Evolutionary conservation across 2,888 invertebrate species (phyloP), one percentile per base, ranked within the genome.

Genomic region (Tetragonisca angustula): DNA sequence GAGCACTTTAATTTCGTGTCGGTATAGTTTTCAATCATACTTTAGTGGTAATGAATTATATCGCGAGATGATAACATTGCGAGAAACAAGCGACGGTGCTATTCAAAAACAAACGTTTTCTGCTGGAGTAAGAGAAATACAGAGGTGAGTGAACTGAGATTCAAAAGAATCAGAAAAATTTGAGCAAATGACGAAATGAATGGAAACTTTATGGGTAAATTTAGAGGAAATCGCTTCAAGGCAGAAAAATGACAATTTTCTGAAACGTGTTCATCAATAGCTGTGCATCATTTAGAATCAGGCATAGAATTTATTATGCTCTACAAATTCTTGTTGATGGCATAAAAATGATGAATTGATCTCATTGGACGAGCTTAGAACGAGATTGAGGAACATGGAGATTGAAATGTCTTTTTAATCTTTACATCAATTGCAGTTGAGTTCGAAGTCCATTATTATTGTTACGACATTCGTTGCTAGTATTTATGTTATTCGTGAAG

Each of bases 241-340:
- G 90, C 99, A 99, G 94, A 98, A 98, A 92, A 97, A 96, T 89
- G 99, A 76, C 99, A 99, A 94, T 99, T 99, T 94, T 99, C 99
- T 92, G 98, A 99, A 95, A 99, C 99, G 99, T 99, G 99, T 95
- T 98, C 99, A 0, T 98, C 98, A 1, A 99, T 99, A 85, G 99
- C 43, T 43, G 99, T 99, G 0, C 99, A 99, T 94, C 99, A 99
- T 0, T 94, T 99, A 73, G 98, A 99, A 0, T 99, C 99, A 1
- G 98, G 97, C 74, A 98, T 98, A 95, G 98, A 99, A 0, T 99
- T 99, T 95, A n/a, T n/a, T n/a, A n/a, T 27, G 98, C 98, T 56
- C 98, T 99, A 0, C 99, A 99, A 95, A 98, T 99, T 88, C 98
- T 99, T 0, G 99, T 0, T 99, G 99, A 95, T 99, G 91, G 98